Evolutionary conservation across 2,113 vertebrate species (phyloP).

Genomic region (Cololabis saira): DNA sequence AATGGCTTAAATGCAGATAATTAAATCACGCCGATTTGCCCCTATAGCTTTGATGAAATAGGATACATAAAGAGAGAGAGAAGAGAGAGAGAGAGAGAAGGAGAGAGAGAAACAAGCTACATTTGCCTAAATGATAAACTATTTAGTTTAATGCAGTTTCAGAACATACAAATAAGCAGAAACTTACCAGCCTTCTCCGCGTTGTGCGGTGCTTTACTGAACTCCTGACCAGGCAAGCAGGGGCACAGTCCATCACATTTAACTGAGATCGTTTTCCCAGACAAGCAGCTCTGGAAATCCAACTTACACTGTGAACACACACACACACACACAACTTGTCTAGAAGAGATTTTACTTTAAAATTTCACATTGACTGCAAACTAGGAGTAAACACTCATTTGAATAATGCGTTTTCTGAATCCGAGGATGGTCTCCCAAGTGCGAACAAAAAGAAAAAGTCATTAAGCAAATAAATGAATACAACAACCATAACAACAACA

Average conservation of each 20-base stretch:
- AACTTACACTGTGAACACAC: conserved; percentile 88
- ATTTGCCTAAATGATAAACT: not conserved
- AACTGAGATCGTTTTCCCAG: conserved; percentile 85
- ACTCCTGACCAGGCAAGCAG: conserved; percentile 87
- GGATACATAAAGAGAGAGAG: not conserved
- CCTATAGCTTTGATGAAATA: not conserved
- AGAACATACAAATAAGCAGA: not conserved
- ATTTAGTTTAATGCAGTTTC: not conserved
- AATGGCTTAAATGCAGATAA: conserved; percentile 18
- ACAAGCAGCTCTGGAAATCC: conserved; percentile 92
- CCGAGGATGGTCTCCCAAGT: too few species aligned
- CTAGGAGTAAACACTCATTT: too few species aligned
- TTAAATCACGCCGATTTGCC: not conserved
- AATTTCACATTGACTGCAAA: not conserved
- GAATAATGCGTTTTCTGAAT: too few species aligned
- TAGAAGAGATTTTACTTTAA: not conserved
- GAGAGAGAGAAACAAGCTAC: not conserved
- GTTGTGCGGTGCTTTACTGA: conserved; percentile 73
- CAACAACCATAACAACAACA: too few species aligned
- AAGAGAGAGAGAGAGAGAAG: not conserved
- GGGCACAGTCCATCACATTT: conserved; percentile 93
- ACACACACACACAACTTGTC: not conserved
- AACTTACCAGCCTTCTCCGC: conserved; percentile 87
- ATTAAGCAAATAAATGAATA: too few species aligned
- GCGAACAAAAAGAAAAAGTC: too few species aligned